Conservation (phyloP, 2,113 vertebrate species). For the Tonatia bakeri region DNA sequence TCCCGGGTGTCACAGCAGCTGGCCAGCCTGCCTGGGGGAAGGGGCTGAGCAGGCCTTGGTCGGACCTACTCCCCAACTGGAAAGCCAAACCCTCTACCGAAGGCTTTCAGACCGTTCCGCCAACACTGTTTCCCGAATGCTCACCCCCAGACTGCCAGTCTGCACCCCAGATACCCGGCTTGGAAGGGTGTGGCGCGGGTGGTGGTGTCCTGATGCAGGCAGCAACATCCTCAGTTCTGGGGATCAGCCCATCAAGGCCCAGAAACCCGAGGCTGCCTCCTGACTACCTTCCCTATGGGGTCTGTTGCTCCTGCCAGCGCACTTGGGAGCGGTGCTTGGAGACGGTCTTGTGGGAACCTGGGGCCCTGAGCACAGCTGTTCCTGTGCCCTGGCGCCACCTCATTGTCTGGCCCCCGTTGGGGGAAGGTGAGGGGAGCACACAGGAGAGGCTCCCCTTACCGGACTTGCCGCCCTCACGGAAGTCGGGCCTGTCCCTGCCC, state of each 20-base stretch:
- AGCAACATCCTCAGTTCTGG: neutral
- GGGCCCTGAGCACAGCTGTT: neutral
- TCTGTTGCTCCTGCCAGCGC: neutral
- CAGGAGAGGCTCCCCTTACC: neutral
- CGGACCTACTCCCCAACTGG: neutral
- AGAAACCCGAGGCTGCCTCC: rapidly evolving
- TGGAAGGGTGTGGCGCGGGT: neutral
- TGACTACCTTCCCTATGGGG: neutral
- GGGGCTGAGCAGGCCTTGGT: neutral
- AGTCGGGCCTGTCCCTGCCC: neutral
- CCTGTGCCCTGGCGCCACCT: too few species aligned
- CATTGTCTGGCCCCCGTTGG: too few species aligned
- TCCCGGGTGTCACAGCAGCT: too few species aligned
- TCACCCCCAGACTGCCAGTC: neutral
- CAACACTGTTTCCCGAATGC: rapidly evolving
- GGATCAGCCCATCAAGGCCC: neutral
- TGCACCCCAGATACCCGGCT: neutral
- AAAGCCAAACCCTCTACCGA: neutral
- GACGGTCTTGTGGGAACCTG: rapidly evolving
- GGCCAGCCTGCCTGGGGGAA: rapidly evolving
- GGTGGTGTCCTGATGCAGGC: neutral
- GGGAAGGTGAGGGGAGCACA: neutral
- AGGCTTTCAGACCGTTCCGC: neutral
- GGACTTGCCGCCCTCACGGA: neutral
- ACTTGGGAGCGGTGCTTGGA: neutral